Conservation (phyloP, 2,797 vertebrate species). For the Ctenopoma multispine region DNA sequence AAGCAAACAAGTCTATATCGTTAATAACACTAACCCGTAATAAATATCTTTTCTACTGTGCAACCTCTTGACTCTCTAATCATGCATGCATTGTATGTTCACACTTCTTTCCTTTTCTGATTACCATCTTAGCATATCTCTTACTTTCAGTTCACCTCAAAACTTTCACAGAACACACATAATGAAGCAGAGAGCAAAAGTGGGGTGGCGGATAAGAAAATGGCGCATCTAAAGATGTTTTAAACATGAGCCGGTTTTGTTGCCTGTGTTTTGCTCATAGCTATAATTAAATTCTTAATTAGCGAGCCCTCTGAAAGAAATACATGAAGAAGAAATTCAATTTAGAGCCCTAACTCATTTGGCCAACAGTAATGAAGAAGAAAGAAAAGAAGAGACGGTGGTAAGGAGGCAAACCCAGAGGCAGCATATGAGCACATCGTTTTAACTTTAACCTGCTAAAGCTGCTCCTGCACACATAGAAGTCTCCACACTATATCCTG, state of each 20-base stretch:
- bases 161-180: constrained; percentile 53
- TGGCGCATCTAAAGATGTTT: constrained; percentile 67
- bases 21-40: constrained; percentile 40
- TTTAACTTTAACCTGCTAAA: constrained; percentile 50
- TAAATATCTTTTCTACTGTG: constrained; percentile 6
- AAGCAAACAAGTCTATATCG: constrained; percentile 45
- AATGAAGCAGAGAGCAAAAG: constrained; percentile 23
- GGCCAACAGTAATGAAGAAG: constrained; percentile 49
- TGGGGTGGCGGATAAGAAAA: constrained; percentile 14
- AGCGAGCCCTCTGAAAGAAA: constrained; percentile 75
- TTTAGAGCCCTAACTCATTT: constrained; percentile 71
- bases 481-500: constrained; percentile 51
- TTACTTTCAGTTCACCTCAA: constrained; percentile 72
- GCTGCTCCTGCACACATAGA: constrained; percentile 41
- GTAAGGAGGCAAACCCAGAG: constrained; percentile 48
- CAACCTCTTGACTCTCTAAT: constrained; percentile 52
- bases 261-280: constrained; percentile 77
- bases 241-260: constrained; percentile 79
- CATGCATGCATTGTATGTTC: constrained; percentile 42
- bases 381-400: constrained; percentile 37
- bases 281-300: constrained; percentile 86
- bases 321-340: constrained; percentile 72
- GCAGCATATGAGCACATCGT: constrained; percentile 37
- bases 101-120: constrained; percentile 52
- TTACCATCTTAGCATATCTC: constrained; percentile 56